Conservation (phyloP, 2,797 vertebrate genomes). For the Cossypha niveicapilla region DNA sequence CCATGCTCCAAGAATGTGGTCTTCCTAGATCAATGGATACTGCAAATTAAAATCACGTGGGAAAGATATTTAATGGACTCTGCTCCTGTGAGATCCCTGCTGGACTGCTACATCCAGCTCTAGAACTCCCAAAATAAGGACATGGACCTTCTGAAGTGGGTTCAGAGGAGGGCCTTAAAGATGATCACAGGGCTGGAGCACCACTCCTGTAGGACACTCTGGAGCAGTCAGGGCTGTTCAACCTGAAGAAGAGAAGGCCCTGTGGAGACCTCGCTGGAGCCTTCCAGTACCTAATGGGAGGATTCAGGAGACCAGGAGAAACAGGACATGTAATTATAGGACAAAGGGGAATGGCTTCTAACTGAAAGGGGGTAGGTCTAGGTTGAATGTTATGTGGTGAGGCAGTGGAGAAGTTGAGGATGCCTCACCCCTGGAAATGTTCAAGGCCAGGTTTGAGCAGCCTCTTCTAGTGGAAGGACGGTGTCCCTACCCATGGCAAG, state of each 20-base stretch:
- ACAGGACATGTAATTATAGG: too few relatives aligned
- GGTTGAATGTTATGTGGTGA: background rate
- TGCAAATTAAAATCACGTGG: background rate
- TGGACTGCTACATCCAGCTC: background rate
- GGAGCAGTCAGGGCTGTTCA: background rate
- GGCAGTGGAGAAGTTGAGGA: background rate
- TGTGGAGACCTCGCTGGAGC: accelerated
- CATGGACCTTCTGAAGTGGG: background rate
- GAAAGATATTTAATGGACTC: background rate
- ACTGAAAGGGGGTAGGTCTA: background rate
- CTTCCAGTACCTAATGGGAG: background rate
- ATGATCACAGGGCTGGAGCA: background rate
- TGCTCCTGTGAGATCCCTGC: background rate
- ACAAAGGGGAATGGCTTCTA: background rate
- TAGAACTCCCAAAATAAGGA: background rate
- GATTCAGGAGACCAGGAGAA: background rate
- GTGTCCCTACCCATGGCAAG: background rate
- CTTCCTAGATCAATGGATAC: background rate
- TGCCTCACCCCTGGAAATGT: background rate
- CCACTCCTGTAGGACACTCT: background rate
- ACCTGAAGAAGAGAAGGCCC: background rate
- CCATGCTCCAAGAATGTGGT: background rate
- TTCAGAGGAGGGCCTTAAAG: background rate
- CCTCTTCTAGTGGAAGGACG: background rate
- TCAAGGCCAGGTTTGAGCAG: background rate